These are phyloP conservation scores for Palaemon carinicauda DNA, from an alignment of 1,140 invertebrate genomes.

Conservation along the genomic window DNA sequence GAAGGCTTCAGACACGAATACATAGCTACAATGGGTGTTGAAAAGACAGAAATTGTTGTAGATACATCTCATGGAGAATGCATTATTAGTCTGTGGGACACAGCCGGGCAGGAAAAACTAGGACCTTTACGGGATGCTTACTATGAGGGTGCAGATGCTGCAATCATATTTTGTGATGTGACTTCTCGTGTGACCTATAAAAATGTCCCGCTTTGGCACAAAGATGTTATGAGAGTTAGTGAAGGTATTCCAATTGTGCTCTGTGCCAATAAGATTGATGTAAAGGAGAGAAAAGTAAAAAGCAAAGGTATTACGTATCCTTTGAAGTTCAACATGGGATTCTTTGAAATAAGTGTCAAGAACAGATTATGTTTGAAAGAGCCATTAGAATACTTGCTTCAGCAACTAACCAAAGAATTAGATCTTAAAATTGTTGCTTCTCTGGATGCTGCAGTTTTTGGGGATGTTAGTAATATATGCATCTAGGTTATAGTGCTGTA, in stretches of 20 bases:
- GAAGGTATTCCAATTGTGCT: conserved; percentile 99
- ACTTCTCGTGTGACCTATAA: conserved; percentile 99
- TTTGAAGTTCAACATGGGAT: conserved; percentile 99
- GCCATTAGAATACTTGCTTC: conserved; percentile 97
- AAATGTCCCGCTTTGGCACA: conserved; percentile 99
- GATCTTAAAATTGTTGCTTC: conserved; percentile 73
- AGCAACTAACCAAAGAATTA: conserved; percentile 97
- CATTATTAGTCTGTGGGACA: conserved; percentile 99
- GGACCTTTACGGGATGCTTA: conserved; percentile 98
- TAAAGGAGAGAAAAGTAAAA: conserved; percentile 99
- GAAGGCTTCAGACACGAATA: conserved; percentile 99
- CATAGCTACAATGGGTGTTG: conserved; percentile 98
- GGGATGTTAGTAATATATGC: not conserved
- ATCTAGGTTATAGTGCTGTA: too few species aligned
- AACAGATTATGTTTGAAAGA: conserved; percentile 99
- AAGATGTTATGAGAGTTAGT: conserved; percentile 96
- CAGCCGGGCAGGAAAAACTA: conserved; percentile 99
- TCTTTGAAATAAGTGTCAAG: conserved; percentile 99
- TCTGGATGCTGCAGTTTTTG: conserved; percentile 35
- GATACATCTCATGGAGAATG: conserved; percentile 73
- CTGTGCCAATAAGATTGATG: conserved; percentile 85
- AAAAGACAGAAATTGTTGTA: conserved; percentile 97
- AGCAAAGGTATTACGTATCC: conserved; percentile 99
- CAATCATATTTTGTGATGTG: conserved; percentile 99
- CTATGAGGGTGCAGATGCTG: conserved; percentile 99